These are phyloP conservation scores for Cosmorhoe ocellata DNA, from an alignment of 2,888 invertebrate genomes.

Conservation along the genomic window DNA sequence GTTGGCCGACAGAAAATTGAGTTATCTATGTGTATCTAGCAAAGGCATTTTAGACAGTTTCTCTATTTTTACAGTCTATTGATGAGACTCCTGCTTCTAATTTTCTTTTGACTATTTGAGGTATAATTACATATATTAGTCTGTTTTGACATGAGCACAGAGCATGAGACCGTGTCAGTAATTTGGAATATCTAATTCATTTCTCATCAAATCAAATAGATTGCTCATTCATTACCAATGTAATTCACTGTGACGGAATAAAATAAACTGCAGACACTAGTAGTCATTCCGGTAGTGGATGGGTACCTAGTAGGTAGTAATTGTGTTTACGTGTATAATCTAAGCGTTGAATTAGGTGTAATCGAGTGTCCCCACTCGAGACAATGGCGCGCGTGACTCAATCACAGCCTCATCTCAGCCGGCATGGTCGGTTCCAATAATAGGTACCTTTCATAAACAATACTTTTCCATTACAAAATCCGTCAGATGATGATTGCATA, in stretches of 20 bases:
- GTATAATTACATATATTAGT: too few relatives aligned
- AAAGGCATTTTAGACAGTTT: too few relatives aligned
- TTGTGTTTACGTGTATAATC: slow-evolving; percentile 41
- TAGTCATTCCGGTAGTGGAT: slow-evolving; percentile 50
- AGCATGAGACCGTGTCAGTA: too few relatives aligned
- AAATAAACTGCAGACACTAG: slow-evolving; percentile 31
- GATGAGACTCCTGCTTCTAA: too few relatives aligned
- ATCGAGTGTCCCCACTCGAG: slow-evolving; percentile 50
- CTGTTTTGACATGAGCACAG: too few relatives aligned
- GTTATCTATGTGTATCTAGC: background rate
- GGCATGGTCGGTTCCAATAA: slow-evolving; percentile 46
- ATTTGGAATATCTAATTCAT: too few relatives aligned
- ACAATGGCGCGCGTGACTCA: slow-evolving; percentile 68
- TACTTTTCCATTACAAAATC: slow-evolving; percentile 47
- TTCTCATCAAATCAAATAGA: too few relatives aligned
- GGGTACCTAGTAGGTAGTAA: slow-evolving; percentile 39
- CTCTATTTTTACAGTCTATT: too few relatives aligned
- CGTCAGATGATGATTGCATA: slow-evolving; percentile 41
- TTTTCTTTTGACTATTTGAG: too few relatives aligned
- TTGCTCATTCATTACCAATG: too few relatives aligned
- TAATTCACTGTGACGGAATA: slow-evolving; percentile 10
- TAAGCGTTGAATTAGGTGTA: slow-evolving; percentile 48
- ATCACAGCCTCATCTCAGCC: slow-evolving; percentile 46
- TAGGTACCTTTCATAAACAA: slow-evolving; percentile 48
- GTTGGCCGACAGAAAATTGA: background rate